Conservation (phyloP, 2,888 invertebrate genomes). For the Dolichopus griseipennis region DNA sequence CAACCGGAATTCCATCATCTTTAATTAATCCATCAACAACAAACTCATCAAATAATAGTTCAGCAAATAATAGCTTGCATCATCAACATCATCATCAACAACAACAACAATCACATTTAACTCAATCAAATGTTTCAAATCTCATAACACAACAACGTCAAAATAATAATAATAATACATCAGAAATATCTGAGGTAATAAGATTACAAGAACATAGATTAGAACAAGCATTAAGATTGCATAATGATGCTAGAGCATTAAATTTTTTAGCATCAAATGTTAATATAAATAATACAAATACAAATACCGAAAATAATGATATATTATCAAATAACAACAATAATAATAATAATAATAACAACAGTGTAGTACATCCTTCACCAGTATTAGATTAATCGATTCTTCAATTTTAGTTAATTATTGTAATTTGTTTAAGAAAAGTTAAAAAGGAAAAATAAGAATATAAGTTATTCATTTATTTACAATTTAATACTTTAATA, state of each 20-base stretch:
- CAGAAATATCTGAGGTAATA: slow-evolving; percentile 62
- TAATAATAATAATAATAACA: slow-evolving; percentile 2
- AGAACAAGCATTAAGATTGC: slow-evolving; percentile 73
- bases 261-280: slow-evolving; percentile 56
- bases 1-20: neutral
- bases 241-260: slow-evolving; percentile 68
- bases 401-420: no score
- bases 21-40: slow-evolving; percentile 18
- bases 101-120: slow-evolving; percentile 25
- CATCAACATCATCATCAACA: slow-evolving; percentile 26
- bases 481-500: no score
- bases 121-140: slow-evolving; percentile 15
- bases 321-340: neutral
- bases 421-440: no score
- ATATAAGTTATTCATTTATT: no score
- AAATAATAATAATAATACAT: slow-evolving; percentile 31
- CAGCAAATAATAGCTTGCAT: slow-evolving; percentile 20
- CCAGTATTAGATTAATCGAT: slow-evolving; percentile 5
- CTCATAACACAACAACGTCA: slow-evolving; percentile 15
- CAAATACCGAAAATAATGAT: slow-evolving; percentile 5
- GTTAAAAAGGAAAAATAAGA: no score
- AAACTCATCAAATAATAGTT: slow-evolving; percentile 7
- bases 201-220: slow-evolving; percentile 68
- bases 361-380: neutral
- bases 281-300: slow-evolving; percentile 16